These are phyloP conservation scores for Acanthopleura granulata DNA, from an alignment of 2,888 invertebrate species.

Conservation along the genomic window DNA sequence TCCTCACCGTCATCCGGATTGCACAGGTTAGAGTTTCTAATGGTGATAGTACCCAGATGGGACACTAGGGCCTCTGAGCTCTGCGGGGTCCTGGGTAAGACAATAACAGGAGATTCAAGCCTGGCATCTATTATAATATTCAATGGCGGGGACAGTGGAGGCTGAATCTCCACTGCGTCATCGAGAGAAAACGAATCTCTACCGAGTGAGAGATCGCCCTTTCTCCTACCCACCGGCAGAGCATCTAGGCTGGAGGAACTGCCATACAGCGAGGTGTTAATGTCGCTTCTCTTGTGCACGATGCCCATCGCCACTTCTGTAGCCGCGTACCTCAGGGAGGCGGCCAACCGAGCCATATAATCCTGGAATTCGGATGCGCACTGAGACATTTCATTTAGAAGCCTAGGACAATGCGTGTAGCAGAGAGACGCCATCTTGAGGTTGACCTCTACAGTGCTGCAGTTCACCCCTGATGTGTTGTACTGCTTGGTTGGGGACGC, in stretches of 20 bases:
- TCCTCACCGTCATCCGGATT: slow-evolving; percentile 43
- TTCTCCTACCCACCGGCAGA: not conserved
- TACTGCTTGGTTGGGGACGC: too few species aligned
- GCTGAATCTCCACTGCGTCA: too few species aligned
- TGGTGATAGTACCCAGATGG: slow-evolving; percentile 89
- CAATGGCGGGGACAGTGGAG: not conserved
- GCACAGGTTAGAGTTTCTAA: slow-evolving; percentile 46
- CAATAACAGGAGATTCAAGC: slow-evolving; percentile 91
- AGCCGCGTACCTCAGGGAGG: slow-evolving; percentile 89
- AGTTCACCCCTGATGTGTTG: not conserved
- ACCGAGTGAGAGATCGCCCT: not conserved
- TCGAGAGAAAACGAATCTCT: not conserved
- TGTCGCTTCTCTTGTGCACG: slow-evolving; percentile 41
- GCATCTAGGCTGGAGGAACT: not conserved
- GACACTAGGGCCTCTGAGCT: slow-evolving; percentile 90
- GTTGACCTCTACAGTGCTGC: slow-evolving; percentile 34
- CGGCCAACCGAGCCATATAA: slow-evolving; percentile 85
- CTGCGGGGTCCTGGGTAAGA: slow-evolving; percentile 83
- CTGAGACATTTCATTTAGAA: slow-evolving; percentile 86
- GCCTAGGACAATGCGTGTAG: slow-evolving; percentile 91
- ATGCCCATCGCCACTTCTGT: slow-evolving; percentile 94
- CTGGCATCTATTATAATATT: slow-evolving; percentile 77
- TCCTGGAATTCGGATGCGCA: slow-evolving; percentile 93
- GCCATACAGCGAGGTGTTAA: not conserved
- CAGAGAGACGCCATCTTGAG: slow-evolving; percentile 88